Base-by-base conservation (phyloP, 2,888 invertebrate genomes). In the Neoascia interrupta region DNA sequence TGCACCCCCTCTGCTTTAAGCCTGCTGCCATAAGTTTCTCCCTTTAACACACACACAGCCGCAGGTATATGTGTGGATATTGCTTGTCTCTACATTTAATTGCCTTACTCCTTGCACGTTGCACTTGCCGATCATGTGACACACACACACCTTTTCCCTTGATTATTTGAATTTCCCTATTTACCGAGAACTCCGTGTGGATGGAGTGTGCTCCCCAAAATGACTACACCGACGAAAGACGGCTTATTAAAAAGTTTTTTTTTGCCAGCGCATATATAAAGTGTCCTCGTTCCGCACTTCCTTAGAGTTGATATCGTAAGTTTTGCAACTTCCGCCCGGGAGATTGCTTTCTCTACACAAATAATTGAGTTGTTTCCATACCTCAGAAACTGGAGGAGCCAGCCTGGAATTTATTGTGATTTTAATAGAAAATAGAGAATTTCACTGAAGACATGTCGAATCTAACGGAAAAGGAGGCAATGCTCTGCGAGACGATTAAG, bases 401-500 rank as follows among this genome's bases (percentile, higher is more conserved):
- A 2, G 45, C 53, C 19, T 28, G 21, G 61, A 15, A 21, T 43
- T 51, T 60, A 8, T 8, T 31, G 6, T 18, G 28, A 28, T 28
- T 49, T 49, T 18, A 28, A 18, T 49, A 13, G 21, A 18, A 49
- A 18, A 16, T 18, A 43, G 11, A 31, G 18, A n/a, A 37, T 31
- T 31, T 8, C 26, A 82, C 10, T 5, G 26, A 5, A 5, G 13
- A 37, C 28, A 31, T 84, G 83, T 81, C 83, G 10, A 58, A 49
- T 36, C 13, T 81, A 3, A 75, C 73, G 8, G 81, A 80, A 23
- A 83, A 82, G 43, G 84, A 84, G 4, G 74, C 82, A 8, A 63
- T 69, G 13, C 82, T 85, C 5, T 83, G 84, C 41, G 79, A 82
- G 1, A 84, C 83, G 28, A 82, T 87, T 15, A 84, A 69, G 54